Evolutionary conservation across 2,113 vertebrate genomes (phyloP), one percentile per base, ranked within the genome.

Genomic region (Lonchura striata): DNA sequence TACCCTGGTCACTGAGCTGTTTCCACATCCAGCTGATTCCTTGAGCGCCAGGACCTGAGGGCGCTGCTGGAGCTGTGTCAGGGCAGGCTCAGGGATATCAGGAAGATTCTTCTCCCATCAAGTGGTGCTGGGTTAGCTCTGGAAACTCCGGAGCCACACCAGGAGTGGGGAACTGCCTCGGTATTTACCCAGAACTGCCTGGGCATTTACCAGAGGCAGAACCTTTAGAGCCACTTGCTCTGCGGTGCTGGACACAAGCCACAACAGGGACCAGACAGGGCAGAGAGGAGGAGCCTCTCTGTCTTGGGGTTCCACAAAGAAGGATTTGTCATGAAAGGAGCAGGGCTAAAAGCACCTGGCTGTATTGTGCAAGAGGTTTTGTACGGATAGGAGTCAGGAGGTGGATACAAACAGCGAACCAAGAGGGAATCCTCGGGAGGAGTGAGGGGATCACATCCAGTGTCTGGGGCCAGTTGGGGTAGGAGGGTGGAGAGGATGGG

Each of bases 11-110:
- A 8, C 4, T 13, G 31, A 49, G 46, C 54, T 65, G 37, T 42
- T 83, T 39, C 82, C 41, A 13, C 5, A 71, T 44, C 49, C 47
- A 76, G 13, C 72, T 42, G 20, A 21, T 64, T 74, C 23, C 46
- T 49, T 61, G 27, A 70, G 52, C 18, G 11, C 33, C 3, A 16
- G 18, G 39, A 27, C 20, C 37, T 1, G 8, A 72, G 22, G 80
- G 39, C 17, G 1, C 0, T 0, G 17, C 57, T 53, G 56, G 39
- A 33, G 49, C 39, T 63, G 33, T 7, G 80, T 0, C 49, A 71
- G 39, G 46, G 15, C 1, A 59, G 37, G 24, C 0, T 68, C 0
- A 13, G 46, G 56, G 33, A 9, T 0, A 2, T 31, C 0, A 44
- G 47, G 47, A 0, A 74, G 28, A 2, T 12, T 47, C n/a, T 65